Evolutionary conservation across 1,140 invertebrate genomes (phyloP), one percentile per base, ranked within the genome.

Genomic region (Luehdorfia chinensis): DNA sequence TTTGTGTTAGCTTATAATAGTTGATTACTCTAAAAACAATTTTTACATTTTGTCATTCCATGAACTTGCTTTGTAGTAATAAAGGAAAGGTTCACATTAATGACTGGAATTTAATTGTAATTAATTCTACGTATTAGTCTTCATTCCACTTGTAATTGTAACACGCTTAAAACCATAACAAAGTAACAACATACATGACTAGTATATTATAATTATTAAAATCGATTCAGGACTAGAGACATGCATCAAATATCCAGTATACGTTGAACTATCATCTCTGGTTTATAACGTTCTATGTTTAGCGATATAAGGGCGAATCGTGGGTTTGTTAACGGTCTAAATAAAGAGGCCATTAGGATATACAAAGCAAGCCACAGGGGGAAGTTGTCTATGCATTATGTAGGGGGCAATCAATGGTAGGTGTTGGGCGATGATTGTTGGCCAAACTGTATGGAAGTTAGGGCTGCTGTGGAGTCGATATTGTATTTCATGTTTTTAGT

Each of bases 361-460:
- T 68, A 67, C 57, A 50, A 59, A 50, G 50, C 44, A 27, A 48
- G 43, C 37, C 25, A 43, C 8, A 27, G 43, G 23, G 58, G 46
- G 59, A 54, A 50, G 47, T 47, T 36, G 53, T 59, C 53, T 58
- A 76, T 84, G 72, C 75, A 84, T 84, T 77, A 84, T 84, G 72
- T 77, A 84, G 79, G 50, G 34, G 65, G 69, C 74, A 84, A 80
- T 84, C 76, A 77, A 70, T 69, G 71, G 63, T 66, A 74, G 70
- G 71, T 79, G 74, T 71, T 52, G 68, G 67, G 64, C 66, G 74
- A 60, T 78, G 68, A 73, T 74, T 71, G 71, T 56, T 51, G 19
- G 68, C 67, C 59, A 55, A 49, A 43, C 43, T 16, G 27, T 48
- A 8, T 32, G 13, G 21, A 34, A n/a, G 14, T 33, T 16, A 16